phyloP scores from a whole-genome alignment of 2,888 invertebrate species.

The Sinohyriopsis cumingii region DNA sequence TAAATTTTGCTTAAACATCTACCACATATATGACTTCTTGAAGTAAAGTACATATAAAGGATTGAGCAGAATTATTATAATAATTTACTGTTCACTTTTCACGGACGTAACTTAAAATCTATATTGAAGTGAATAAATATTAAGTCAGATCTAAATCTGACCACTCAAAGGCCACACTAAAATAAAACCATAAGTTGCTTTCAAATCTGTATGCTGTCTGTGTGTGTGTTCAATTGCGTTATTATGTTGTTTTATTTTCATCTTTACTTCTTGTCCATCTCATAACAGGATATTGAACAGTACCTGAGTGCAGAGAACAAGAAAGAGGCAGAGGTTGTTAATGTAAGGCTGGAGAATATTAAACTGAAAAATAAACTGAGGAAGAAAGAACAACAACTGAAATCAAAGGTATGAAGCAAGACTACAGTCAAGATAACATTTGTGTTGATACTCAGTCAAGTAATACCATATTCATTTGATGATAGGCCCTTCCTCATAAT shows the following conservation, averaged over 20 bases:
- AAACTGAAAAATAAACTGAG: conserved; percentile 71
- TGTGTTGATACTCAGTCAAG: background rate
- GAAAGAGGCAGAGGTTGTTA: conserved; percentile 68
- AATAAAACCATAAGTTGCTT: too few species aligned
- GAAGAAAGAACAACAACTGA: conserved; percentile 70
- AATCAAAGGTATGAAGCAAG: conserved; percentile 64
- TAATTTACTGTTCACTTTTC: too few species aligned
- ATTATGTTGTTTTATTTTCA: conserved; percentile 1
- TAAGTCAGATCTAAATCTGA: too few species aligned
- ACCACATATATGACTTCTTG: too few species aligned
- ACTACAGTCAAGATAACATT: background rate
- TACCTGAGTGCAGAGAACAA: conserved; percentile 60
- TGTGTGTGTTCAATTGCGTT: background rate
- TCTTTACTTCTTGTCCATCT: background rate
- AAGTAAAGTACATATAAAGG: too few species aligned
- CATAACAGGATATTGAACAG: conserved; percentile 66
- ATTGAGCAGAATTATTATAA: too few species aligned
- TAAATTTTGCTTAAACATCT: too few species aligned
- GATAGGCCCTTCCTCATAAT: background rate
- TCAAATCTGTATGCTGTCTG: too few species aligned
- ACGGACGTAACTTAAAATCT: too few species aligned
- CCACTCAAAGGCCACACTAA: too few species aligned
- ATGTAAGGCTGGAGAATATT: conserved; percentile 69
- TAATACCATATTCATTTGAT: background rate
- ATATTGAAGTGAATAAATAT: too few species aligned